phyloP scores from a whole-genome alignment of 1,140 invertebrate genomes.

The Leptoteleia sp. region DNA sequence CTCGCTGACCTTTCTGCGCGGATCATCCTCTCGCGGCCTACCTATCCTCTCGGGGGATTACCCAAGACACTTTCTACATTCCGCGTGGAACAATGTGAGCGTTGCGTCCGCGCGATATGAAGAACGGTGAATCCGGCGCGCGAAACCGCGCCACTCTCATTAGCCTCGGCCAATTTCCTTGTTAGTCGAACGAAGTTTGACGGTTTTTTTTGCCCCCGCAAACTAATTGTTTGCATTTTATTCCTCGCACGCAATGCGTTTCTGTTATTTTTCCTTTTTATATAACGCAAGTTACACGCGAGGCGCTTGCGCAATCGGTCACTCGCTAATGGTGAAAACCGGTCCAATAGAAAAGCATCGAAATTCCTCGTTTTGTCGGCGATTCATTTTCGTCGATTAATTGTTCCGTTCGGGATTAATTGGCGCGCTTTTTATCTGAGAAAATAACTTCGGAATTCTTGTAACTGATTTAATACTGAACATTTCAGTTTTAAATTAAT shows the following conservation, averaged over 20 bases:
- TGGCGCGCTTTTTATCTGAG: background rate
- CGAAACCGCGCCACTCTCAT: slow-evolving; percentile 33
- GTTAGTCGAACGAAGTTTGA: slow-evolving; percentile 35
- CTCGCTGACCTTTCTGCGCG: slow-evolving; percentile 57
- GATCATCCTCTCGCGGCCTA: slow-evolving; percentile 68
- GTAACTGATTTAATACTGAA: no score
- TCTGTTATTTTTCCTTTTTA: slow-evolving; percentile 46
- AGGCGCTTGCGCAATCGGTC: slow-evolving; percentile 28
- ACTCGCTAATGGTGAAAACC: slow-evolving; percentile 38
- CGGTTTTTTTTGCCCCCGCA: background rate
- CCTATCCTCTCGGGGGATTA: slow-evolving; percentile 73
- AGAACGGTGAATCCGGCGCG: slow-evolving; percentile 43
- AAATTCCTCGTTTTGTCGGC: slow-evolving; percentile 10
- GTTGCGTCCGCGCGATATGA: slow-evolving; percentile 72
- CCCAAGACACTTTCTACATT: slow-evolving; percentile 81
- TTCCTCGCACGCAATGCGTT: slow-evolving; percentile 25
- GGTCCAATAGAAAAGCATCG: slow-evolving; percentile 8
- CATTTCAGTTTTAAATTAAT: no score
- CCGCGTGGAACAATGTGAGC: slow-evolving; percentile 76
- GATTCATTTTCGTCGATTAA: slow-evolving; percentile 12
- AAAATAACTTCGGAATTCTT: no score
- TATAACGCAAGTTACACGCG: slow-evolving; percentile 32
- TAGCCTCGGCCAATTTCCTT: slow-evolving; percentile 42
- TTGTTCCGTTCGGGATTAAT: slow-evolving; percentile 7
- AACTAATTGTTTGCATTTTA: slow-evolving; percentile 40